Evolutionary conservation across 2,113 vertebrate species (phyloP).

Genomic region (Phrynosoma blainvillii): DNA sequence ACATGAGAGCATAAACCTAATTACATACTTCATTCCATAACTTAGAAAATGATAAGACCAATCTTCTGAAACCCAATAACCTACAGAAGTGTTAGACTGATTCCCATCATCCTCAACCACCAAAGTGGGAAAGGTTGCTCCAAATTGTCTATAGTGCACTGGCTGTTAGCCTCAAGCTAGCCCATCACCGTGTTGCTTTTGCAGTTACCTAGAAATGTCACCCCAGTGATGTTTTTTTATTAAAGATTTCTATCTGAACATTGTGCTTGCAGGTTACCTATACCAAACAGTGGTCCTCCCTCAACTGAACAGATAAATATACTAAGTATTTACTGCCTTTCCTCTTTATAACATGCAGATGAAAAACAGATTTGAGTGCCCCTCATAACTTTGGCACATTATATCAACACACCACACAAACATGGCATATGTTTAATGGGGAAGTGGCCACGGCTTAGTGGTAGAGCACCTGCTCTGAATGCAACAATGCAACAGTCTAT

Average conservation of each 20-base stretch:
- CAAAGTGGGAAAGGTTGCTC: background rate
- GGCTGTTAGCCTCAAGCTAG: background rate
- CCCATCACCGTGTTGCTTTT: background rate
- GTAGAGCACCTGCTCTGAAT: background rate
- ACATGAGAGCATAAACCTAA: background rate
- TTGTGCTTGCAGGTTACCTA: background rate
- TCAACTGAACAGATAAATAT: background rate
- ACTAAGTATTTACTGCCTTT: too few species aligned
- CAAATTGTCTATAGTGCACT: background rate
- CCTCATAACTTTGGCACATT: background rate
- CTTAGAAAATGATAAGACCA: background rate
- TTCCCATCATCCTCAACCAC: background rate
- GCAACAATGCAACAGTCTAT: too few species aligned
- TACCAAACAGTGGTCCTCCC: background rate
- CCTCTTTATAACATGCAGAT: background rate
- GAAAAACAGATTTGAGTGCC: background rate
- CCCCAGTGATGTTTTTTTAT: background rate
- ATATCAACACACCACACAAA: background rate
- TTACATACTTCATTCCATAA: background rate
- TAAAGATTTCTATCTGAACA: background rate
- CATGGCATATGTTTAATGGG: background rate
- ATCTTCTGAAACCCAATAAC: background rate
- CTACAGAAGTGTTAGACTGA: background rate
- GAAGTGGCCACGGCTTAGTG: background rate
- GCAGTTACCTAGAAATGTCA: background rate